Percentiles rank a stretch among this genome's conserved stretches.
Evolutionary conservation across 2,888 invertebrate species (phyloP).

Genomic region (Dasysyrphus tricinctus): DNA sequence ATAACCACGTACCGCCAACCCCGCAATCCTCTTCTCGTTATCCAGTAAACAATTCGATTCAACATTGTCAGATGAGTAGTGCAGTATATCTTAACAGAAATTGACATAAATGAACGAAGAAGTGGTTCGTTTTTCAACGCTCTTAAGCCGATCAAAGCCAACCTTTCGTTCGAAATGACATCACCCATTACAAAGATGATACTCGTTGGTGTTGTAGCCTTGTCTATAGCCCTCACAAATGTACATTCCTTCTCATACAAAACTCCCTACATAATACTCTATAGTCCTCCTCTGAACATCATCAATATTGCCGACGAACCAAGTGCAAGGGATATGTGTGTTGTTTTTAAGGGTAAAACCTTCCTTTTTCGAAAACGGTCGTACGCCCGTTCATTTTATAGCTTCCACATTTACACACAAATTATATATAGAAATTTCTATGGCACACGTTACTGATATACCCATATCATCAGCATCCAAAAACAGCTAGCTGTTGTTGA

Average conservation of each 20-base stretch:
- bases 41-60: constrained; percentile 22
- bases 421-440: background rate
- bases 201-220: constrained; percentile 19
- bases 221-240: background rate
- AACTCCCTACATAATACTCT: background rate
- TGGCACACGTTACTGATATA: background rate
- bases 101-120: constrained; percentile 70
- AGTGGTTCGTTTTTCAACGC: constrained; percentile 73
- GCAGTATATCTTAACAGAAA: constrained; percentile 54
- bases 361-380: background rate
- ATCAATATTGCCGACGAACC: constrained; percentile 1
- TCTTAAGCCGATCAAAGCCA: constrained; percentile 75
- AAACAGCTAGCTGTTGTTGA: background rate
- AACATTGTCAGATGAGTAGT: constrained; percentile 51
- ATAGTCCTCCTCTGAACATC: background rate
- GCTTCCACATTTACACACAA: constrained; percentile 9
- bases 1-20: background rate
- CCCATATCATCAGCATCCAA: background rate
- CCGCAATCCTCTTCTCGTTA: constrained; percentile 11
- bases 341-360: constrained; percentile 1
- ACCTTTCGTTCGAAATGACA: constrained; percentile 73
- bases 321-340: constrained; percentile 18
- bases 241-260: background rate
- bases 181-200: constrained; percentile 71
- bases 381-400: constrained; percentile 1